Evolutionary conservation across 2,888 invertebrate species (phyloP).

Genomic region (Chironomus riparius): DNA sequence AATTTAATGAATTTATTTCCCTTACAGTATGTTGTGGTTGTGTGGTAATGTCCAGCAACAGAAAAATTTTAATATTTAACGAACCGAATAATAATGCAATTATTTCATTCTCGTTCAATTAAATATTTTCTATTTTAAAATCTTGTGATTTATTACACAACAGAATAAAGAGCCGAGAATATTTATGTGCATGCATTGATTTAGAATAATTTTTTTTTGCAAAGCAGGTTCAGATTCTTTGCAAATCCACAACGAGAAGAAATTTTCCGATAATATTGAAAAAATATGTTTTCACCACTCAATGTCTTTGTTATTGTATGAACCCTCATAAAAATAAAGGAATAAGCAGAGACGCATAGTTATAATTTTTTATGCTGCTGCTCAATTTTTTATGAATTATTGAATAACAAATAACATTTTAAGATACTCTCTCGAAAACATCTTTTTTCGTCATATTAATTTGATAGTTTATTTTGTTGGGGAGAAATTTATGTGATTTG

Average conservation of each 20-base stretch:
- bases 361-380: conserved; percentile 17
- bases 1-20: no score
- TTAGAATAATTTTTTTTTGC: no score
- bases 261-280: neutral
- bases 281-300: neutral
- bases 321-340: conserved; percentile 7
- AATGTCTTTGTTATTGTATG: neutral
- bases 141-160: no score
- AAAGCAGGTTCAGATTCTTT: no score
- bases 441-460: conserved; percentile 18
- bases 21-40: neutral
- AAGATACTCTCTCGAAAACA: neutral
- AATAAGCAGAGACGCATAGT: neutral
- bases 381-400: conserved; percentile 10
- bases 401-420: conserved; percentile 16
- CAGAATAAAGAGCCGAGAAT: no score
- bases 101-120: neutral
- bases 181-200: no score
- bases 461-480: conserved; percentile 2
- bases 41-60: neutral
- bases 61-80: conserved; percentile 21
- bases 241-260: no score
- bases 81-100: conserved; percentile 25
- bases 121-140: no score
- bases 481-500: conserved; percentile 23